Conservation (phyloP, 1,140 invertebrate genomes). For the Eriocheir sinensis region DNA sequence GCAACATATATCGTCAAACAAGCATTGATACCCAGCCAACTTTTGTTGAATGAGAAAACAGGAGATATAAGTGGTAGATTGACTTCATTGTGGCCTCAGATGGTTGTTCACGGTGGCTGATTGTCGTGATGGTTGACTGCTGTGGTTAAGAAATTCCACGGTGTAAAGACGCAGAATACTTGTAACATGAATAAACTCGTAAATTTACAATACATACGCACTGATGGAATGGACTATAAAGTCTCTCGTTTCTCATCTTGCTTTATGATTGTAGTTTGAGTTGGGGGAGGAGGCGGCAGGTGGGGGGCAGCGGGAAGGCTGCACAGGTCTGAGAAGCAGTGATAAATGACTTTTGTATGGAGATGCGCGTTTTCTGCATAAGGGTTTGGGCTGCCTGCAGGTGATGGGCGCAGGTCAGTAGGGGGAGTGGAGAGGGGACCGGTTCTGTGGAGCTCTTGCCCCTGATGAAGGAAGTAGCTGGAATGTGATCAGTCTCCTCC, state of each 20-base stretch:
- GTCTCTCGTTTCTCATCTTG: not conserved
- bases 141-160: no score
- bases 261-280: not conserved
- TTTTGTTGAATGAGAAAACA: not conserved
- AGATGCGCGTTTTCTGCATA: slow-evolving; percentile 13
- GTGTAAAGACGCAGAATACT: no score
- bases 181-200: no score
- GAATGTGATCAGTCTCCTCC: not conserved
- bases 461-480: slow-evolving; percentile 8
- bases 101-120: not conserved
- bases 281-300: not conserved
- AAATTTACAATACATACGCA: not conserved
- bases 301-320: not conserved
- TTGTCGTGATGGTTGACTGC: not conserved
- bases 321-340: not conserved
- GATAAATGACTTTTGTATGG: slow-evolving; percentile 6
- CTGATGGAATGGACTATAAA: not conserved
- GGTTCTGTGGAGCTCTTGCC: not conserved
- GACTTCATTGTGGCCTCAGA: not conserved
- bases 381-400: not conserved
- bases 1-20: no score
- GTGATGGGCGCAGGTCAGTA: not conserved
- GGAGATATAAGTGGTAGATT: not conserved
- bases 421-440: not conserved
- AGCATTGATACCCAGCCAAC: no score